Percentiles rank a stretch among this genome's conserved stretches.
phyloP scores from a whole-genome alignment of 2,888 invertebrate species.

The Drosophila recens region DNA sequence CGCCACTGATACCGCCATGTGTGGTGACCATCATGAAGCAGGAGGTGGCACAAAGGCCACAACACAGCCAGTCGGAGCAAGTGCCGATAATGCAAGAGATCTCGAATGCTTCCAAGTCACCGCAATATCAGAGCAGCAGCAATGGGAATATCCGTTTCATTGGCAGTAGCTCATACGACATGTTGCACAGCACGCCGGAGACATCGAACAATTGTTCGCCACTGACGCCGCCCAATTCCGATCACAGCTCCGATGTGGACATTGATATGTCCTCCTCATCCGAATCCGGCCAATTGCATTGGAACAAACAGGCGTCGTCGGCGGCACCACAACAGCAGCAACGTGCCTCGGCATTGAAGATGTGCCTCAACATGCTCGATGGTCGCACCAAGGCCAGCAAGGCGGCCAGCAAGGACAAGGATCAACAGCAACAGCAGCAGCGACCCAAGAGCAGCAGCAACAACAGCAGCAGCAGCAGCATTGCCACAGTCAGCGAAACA shows the following conservation, averaged over 20 bases:
- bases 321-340: slow-evolving; percentile 41
- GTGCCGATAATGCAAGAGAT: slow-evolving; percentile 84
- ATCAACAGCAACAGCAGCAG: slow-evolving; percentile 50
- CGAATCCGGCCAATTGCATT: slow-evolving; percentile 80
- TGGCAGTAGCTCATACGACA: slow-evolving; percentile 76
- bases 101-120: slow-evolving; percentile 81
- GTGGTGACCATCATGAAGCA: slow-evolving; percentile 88
- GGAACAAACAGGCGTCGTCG: slow-evolving; percentile 51
- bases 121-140: slow-evolving; percentile 46
- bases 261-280: slow-evolving; percentile 86
- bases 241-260: slow-evolving; percentile 91
- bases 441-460: slow-evolving; percentile 48
- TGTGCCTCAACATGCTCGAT: slow-evolving; percentile 83
- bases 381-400: slow-evolving; percentile 84
- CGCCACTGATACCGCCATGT: slow-evolving; percentile 90
- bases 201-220: slow-evolving; percentile 86
- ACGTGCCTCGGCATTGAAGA: slow-evolving; percentile 66
- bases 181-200: slow-evolving; percentile 59
- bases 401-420: slow-evolving; percentile 62
- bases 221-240: slow-evolving; percentile 90
- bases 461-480: slow-evolving; percentile 13
- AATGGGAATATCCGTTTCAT: slow-evolving; percentile 81
- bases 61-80: slow-evolving; percentile 41
- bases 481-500: slow-evolving; percentile 10
- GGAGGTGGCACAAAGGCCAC: slow-evolving; percentile 52